phyloP scores from a whole-genome alignment of 92 coral and sea anemone genomes.

The Heliopora coerulea region DNA sequence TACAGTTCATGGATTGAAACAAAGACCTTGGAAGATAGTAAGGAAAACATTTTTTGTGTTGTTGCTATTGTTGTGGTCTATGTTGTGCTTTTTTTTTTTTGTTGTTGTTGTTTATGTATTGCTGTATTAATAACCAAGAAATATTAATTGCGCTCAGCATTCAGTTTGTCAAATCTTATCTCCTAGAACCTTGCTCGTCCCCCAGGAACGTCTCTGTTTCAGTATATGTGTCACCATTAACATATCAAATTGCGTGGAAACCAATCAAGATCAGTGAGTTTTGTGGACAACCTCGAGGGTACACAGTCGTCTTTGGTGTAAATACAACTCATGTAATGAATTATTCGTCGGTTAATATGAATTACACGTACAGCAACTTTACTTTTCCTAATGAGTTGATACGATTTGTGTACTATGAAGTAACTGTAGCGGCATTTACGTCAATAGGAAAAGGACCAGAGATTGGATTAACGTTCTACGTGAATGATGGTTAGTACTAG shows the following conservation, averaged over 20 bases:
- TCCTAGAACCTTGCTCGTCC: background rate
- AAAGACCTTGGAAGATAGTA: too few species aligned
- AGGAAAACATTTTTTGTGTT: too few species aligned
- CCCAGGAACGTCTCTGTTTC: background rate
- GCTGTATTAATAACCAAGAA: too few species aligned
- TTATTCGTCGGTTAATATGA: background rate
- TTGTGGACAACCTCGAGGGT: background rate
- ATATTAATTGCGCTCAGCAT: too few species aligned
- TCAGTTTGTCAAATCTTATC: too few species aligned
- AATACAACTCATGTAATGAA: background rate
- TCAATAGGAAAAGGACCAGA: background rate
- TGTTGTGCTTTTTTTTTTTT: too few species aligned
- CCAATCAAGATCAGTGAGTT: too few species aligned
- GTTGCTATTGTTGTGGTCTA: too few species aligned
- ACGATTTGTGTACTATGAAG: conserved; percentile 1
- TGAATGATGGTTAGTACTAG: conserved; percentile 12
- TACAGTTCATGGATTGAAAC: too few species aligned
- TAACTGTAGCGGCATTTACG: conserved; percentile 11
- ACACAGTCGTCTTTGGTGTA: background rate
- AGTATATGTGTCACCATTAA: too few species aligned
- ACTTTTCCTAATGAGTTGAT: conserved; percentile 2
- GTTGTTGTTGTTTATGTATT: too few species aligned
- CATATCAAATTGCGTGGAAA: too few species aligned
- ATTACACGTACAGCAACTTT: background rate
- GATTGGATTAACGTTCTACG: background rate